Base-by-base conservation (phyloP, 2,113 vertebrate species). In the Poeciliopsis prolifica region DNA sequence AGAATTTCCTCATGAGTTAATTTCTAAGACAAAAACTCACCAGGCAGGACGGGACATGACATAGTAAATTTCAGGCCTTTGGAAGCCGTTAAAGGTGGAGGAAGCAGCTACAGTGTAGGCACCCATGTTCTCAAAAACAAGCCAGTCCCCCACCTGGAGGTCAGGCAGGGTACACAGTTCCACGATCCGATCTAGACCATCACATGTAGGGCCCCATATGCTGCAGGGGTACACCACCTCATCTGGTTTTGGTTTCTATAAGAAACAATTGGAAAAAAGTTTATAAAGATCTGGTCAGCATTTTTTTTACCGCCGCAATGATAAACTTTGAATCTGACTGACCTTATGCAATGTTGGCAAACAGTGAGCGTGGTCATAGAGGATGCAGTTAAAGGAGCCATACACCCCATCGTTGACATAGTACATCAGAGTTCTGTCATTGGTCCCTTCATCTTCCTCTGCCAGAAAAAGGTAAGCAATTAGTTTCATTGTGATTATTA, bases 41-140 rank as follows among this genome's bases (percentile, higher is more conserved):
- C 98, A 98, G 37, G 95, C 91, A 3, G 94, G 86, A 48, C 96
- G 94, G 6, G 97, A 97, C 91, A 99, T 97, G 67, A 98, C 95
- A 1, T 99, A 97, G 78, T 96, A 74, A 70, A 99, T 96, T 51
- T 97, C 94, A 0, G 98, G 98, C 73, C 95, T 96, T 91, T 98
- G 96, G 91, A 99, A 99, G 22, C 98, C 97, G 2, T 99, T 99
- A 92, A 99, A 99, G 28, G 97, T 99, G n/a, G 98, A 99, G 33
- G 97, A 93, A 1, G 97, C 97, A 0, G 98, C 97, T 15, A 99
- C 95, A 0, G 98, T 99, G 81, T 99, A 99, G 54, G 98, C 98
- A 0, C 98, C 98, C 98, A 98, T 99, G 91, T 98, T 97, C 58
- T 98, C 96, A 90, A 98, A 99, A 3, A 99, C 90, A 94, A 99